These are phyloP conservation scores for Rhabdomys pumilio DNA, from an alignment of 2,797 vertebrate genomes.

Conservation along the genomic window DNA sequence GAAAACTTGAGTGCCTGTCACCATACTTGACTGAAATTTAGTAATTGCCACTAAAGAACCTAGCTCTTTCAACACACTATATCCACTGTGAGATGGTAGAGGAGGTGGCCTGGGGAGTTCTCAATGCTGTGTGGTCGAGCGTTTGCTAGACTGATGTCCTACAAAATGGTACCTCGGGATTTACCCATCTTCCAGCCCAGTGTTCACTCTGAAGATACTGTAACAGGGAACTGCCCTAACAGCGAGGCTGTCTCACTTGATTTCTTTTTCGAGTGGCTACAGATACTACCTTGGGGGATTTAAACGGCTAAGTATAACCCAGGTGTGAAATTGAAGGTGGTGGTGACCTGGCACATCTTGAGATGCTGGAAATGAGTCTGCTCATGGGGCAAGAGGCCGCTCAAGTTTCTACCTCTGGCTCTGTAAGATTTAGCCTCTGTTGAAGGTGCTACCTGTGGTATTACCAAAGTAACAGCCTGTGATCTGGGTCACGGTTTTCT, in stretches of 20 bases:
- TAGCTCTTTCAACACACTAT: too few relatives aligned
- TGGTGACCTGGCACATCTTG: neutral
- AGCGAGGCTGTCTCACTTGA: accelerated
- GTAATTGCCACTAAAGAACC: neutral
- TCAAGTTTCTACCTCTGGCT: neutral
- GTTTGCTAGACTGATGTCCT: accelerated
- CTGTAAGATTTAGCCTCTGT: neutral
- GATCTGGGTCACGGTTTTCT: neutral
- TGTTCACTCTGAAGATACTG: neutral
- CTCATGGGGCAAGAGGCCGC: accelerated
- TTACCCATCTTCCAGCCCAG: neutral
- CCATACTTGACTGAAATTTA: neutral
- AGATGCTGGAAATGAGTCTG: neutral
- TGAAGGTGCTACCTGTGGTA: neutral
- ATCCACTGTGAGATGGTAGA: neutral
- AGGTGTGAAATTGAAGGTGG: neutral
- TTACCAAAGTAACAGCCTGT: neutral
- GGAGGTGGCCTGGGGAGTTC: neutral
- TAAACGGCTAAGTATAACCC: neutral
- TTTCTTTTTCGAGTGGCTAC: neutral
- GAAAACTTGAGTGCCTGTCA: too few relatives aligned
- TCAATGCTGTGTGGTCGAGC: neutral
- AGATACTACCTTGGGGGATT: neutral
- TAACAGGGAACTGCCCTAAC: neutral
- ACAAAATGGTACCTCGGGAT: neutral